Evolutionary conservation across 2,797 vertebrate species (phyloP), one percentile per base, ranked within the genome.

Genomic region (Pangasius larnaudii): DNA sequence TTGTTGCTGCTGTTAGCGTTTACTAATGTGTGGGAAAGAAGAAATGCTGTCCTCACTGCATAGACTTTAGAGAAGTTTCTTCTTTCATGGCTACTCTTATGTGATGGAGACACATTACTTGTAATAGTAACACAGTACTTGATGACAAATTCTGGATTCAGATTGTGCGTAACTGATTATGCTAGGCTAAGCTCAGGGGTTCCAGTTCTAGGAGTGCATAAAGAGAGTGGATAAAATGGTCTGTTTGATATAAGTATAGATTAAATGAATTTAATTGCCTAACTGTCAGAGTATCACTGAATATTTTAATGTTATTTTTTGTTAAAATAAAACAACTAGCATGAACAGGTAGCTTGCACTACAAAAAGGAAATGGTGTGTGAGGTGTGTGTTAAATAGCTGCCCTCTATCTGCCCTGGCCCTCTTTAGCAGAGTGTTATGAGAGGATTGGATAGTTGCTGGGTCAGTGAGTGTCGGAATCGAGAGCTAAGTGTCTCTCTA

Each of bases 401-500:
- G 58, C 75, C 72, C 83, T 85, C 30, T 46, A 5, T 65, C 33
- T 65, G 67, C 71, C 53, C 85, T 33, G 77, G 71, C 49, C 42
- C 72, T 87, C 88, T 85, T 63, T 72, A 80, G 85, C 58, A 58
- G 59, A 72, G 74, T 53, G 39, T 85, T 85, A 87, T 79, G 88
- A 87, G 88, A 87, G 85, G 88, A 89, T 85, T 85, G 88, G 85
- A 85, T 71, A 86, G 85, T 84, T 87, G 74, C 88, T 79, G 75
- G 88, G 88, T 89, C 88, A 89, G 85, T 79, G 63, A 67, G 81
- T 89, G 74, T 80, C 81, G 39, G 85, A 72, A 85, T 87, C 81
- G n/a, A 42, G 81, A 80, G 88, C 85, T 87, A 85, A 89, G 86
- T 79, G 91, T 90, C 85, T 88, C 87, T 80, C 77, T 85, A 87